Conservation (phyloP, 1,140 invertebrate species). For the Kradibia gibbosae region DNA sequence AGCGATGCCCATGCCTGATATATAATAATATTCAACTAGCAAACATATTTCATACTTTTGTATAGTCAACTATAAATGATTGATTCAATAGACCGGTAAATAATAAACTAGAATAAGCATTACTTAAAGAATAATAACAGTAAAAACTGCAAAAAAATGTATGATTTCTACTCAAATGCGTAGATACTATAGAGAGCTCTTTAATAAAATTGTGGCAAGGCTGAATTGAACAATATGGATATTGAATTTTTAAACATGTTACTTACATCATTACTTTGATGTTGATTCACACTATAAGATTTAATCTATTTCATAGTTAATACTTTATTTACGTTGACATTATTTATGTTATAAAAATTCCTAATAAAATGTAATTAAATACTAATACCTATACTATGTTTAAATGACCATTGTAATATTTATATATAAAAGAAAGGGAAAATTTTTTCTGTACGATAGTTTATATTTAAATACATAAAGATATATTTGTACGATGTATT, state of each 20-base stretch:
- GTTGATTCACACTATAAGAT: slow-evolving; percentile 3
- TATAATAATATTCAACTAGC: neutral
- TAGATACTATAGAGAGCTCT: neutral
- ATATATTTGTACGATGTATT: slow-evolving; percentile 37
- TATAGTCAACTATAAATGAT: neutral
- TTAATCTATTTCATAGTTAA: neutral
- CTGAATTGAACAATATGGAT: neutral
- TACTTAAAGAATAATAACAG: no score
- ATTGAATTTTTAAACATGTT: neutral
- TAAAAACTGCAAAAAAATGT: no score
- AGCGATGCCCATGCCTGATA: no score
- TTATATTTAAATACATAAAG: slow-evolving; percentile 41
- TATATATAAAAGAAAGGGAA: neutral
- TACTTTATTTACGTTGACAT: slow-evolving; percentile 1
- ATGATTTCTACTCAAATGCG: no score
- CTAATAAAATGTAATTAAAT: neutral
- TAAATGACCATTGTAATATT: slow-evolving; percentile 49
- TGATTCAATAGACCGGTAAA: no score
- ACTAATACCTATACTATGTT: slow-evolving; percentile 8
- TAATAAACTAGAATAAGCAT: no score
- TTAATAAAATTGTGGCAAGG: neutral
- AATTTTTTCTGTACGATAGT: slow-evolving; percentile 27
- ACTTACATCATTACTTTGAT: neutral
- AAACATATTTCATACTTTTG: neutral
- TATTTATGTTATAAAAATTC: neutral